Base-by-base conservation (phyloP, 1,140 invertebrate species). In the Lycorma delicatula region DNA sequence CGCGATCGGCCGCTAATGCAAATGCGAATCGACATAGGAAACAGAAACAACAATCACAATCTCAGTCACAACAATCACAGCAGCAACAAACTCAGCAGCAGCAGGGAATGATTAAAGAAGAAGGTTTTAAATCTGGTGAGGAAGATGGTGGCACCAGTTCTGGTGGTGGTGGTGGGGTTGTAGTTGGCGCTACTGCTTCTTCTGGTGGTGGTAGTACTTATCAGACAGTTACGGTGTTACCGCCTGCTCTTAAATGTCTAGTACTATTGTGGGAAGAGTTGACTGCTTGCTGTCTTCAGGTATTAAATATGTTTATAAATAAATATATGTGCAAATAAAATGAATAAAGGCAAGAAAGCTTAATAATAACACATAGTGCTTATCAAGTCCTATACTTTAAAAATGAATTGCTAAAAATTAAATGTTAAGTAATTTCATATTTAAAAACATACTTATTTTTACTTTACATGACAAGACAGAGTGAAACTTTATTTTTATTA, bases 261-360 rank as follows among this genome's bases (percentile, higher is more conserved):
- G 85, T 90, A 2, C 81, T 86, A 58, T 73, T 97, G 5, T 97
- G 93, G 93, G 91, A 95, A 67, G 86, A 92, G 60, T 74, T 96
- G n/a, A 85, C 83, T 38, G 70, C 74, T 9, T 83, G 79, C 64
- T 84, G 81, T 63, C 72, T 87, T 0, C 81, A 84, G 65, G 81
- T 82, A 78, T n/a, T n/a, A n/a, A n/a, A n/a, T n/a, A n/a, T n/a
- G n/a, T n/a, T n/a, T n/a, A 46, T 65, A 62, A 70, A 49, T 25
- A 18, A 7, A 49, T 49, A 6, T 50, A 50, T 50, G 11, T 47
- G 5, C 20, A 16, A 31, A 31, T 53, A 11, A 20, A 29, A 31
- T 16, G 4, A n/a, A n/a, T n/a, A n/a, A n/a, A n/a, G n/a, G n/a
- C n/a, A n/a, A n/a, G n/a, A n/a, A n/a, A n/a, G n/a, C n/a, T n/a